These are phyloP conservation scores for Ctena decussata DNA, from an alignment of 2,888 invertebrate species.

Conservation along the genomic window DNA sequence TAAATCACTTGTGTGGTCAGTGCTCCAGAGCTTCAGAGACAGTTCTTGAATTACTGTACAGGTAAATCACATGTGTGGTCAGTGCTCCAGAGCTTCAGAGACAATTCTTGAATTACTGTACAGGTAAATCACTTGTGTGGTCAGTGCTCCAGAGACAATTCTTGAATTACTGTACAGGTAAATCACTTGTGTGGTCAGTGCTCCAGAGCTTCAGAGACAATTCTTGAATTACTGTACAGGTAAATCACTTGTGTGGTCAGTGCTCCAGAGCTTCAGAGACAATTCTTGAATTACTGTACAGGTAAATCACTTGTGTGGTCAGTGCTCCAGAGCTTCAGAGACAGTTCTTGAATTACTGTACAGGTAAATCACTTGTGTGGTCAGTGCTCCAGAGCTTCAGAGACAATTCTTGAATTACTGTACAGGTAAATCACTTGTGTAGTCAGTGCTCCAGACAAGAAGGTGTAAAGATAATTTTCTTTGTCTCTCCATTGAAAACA, in stretches of 20 bases:
- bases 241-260: too few species aligned
- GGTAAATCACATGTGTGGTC: too few species aligned
- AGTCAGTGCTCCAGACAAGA: too few species aligned
- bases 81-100: conserved; percentile 62
- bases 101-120: conserved; percentile 62
- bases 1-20: too few species aligned
- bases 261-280: conserved; percentile 62
- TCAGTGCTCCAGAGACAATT: conserved; percentile 65
- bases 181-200: too few species aligned
- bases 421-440: too few species aligned
- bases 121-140: too few species aligned
- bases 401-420: conserved; percentile 63
- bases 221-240: conserved; percentile 64
- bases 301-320: too few species aligned
- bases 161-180: conserved; percentile 62
- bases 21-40: conserved; percentile 62
- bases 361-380: too few species aligned
- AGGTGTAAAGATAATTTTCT: too few species aligned
- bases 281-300: conserved; percentile 63
- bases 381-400: too few species aligned
- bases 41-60: conserved; percentile 63
- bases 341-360: conserved; percentile 63
- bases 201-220: conserved; percentile 63
- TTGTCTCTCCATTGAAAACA: too few species aligned
- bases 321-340: conserved; percentile 62